Evolutionary conservation across 2,113 vertebrate species (phyloP), one percentile per base, ranked within the genome.

Genomic region (Sinocyclocheilus maitianheensis): DNA sequence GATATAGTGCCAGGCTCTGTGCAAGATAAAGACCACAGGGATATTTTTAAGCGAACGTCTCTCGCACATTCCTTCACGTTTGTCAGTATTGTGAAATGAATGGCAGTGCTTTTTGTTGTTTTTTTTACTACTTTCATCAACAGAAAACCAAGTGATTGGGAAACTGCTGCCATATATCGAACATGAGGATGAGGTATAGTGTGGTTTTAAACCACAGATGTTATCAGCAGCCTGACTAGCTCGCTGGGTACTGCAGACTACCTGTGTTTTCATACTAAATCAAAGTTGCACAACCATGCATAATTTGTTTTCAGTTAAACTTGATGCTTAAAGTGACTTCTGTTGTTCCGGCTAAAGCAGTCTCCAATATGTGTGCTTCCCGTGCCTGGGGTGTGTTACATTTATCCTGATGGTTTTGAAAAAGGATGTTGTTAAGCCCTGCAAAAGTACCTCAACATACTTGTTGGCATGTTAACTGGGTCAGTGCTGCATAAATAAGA

Each of bases 151-250:
- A 53, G 46, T 22, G 46, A 53, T 82, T 63, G 40, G 60, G 81
- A 82, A 81, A 81, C 78, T 63, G 78, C 58, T 81, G 78, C 78
- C 13, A 81, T 63, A 3, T n/a, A 9, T 43, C 37, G 12, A 63
- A 51, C 43, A 18, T 55, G 65, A 69, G 63, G 48, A 26, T 65
- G 18, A 69, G 63, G 43, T 53, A 71, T 10, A 22, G 1, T 69
- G 63, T 9, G 81, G 81, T 82, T 4, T 37, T 81, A 91, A 91
- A 89, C 90, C 88, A 90, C 89, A 89, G 51, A 51, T 43, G 53
- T 9, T 90, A 90, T 91, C 90, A 89, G 90, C 86, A 85, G 62
- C 48, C 82, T 79, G 30, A 30, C 10, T 63, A 14, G 60, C 62
- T 69, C 0, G 76, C 80, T 69, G 58, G 37, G 34, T 46, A 24